Percentiles rank a stretch among this genome's conserved stretches.
These are phyloP conservation scores for Motacilla tschutschensis DNA, from an alignment of 2,113 vertebrate genomes.

Conservation along the genomic window DNA sequence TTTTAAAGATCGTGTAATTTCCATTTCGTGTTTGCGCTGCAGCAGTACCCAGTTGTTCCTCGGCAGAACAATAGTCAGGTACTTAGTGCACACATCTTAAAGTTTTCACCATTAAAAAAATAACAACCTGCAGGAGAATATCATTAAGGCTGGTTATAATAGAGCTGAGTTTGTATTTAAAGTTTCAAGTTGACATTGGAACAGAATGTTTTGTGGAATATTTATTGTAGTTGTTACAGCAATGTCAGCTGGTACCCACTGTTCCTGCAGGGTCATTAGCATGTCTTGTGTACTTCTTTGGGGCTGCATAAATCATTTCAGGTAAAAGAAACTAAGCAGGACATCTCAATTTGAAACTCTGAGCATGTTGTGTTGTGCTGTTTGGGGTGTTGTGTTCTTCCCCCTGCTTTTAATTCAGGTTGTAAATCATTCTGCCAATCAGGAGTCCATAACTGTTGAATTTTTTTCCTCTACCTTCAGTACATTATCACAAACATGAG, in stretches of 20 bases:
- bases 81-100: not conserved
- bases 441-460: not conserved
- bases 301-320: not conserved
- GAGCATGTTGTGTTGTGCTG: fast-evolving
- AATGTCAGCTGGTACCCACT: not conserved
- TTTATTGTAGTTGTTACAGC: not conserved
- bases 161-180: not conserved
- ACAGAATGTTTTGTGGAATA: not conserved
- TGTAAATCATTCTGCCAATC: not conserved
- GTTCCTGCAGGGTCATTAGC: not conserved
- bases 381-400: not conserved
- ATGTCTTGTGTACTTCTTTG: not conserved
- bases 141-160: not conserved
- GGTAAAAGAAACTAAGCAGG: not conserved
- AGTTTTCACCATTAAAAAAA: not conserved
- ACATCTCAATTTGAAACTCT: not conserved
- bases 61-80: not conserved
- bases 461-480: not conserved
- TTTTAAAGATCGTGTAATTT: not conserved
- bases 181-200: not conserved
- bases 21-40: not conserved
- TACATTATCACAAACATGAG: not conserved
- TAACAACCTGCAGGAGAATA: not conserved
- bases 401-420: not conserved
- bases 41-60: not conserved